phyloP scores from a whole-genome alignment of 2,888 invertebrate genomes.

The Eupithecia exiguata region DNA sequence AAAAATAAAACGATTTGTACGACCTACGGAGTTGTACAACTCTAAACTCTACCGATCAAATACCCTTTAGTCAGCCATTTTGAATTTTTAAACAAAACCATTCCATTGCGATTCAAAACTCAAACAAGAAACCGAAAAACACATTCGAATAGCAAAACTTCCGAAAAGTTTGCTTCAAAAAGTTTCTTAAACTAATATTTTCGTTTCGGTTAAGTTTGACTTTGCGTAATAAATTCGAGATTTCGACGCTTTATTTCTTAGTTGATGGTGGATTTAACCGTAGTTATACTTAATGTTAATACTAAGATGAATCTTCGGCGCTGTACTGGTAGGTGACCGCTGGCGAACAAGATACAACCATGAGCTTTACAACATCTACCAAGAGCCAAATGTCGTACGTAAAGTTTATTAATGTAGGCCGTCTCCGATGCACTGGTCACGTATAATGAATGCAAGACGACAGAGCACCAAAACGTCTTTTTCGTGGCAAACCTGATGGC shows the following conservation, averaged over 20 bases:
- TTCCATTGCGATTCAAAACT: conserved; percentile 50
- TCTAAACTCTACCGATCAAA: conserved; percentile 24
- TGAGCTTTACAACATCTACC: no score
- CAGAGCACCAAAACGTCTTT: no score
- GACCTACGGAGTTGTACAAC: neutral
- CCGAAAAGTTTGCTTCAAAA: conserved; percentile 43
- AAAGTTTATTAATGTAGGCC: no score
- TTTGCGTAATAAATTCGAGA: conserved; percentile 51
- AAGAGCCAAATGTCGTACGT: no score
- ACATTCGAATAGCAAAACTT: conserved; percentile 49
- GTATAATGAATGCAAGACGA: no score
- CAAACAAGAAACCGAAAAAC: conserved; percentile 52
- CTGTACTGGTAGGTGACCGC: no score
- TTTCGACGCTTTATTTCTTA: conserved; percentile 36
- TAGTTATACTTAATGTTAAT: neutral
- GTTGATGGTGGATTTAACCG: conserved; percentile 12
- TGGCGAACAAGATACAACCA: no score
- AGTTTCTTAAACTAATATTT: conserved; percentile 55
- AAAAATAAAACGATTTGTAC: neutral
- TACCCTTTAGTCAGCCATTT: conserved; percentile 48
- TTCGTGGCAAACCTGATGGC: no score
- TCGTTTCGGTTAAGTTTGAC: conserved; percentile 49
- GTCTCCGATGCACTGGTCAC: no score
- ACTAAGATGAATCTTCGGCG: no score
- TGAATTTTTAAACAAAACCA: conserved; percentile 47